Evolutionary conservation across 2,113 vertebrate species (phyloP).

Genomic region (Oncorhynchus clarkii): DNA sequence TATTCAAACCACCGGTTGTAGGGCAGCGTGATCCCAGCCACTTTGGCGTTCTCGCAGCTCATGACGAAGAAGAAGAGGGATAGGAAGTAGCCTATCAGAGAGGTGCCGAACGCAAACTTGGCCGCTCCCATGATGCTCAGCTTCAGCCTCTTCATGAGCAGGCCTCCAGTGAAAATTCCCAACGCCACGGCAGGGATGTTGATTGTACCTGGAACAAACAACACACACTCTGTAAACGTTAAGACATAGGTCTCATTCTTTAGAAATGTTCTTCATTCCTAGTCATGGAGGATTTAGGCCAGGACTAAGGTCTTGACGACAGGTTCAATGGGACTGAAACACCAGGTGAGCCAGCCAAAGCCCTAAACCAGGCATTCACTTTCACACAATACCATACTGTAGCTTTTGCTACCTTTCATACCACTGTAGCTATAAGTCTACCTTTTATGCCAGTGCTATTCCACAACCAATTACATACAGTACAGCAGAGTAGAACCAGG

Average conservation of each 20-base stretch:
- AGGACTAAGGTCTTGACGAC: too few relatives aligned
- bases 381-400: too few relatives aligned
- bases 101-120: conserved; percentile 75
- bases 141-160: conserved; percentile 91
- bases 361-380: too few relatives aligned
- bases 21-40: conserved; percentile 87
- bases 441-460: too few relatives aligned
- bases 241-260: background rate
- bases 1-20: conserved; percentile 81
- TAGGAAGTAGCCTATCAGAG: conserved; percentile 77
- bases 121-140: conserved; percentile 82
- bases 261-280: too few relatives aligned
- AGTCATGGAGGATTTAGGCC: too few relatives aligned
- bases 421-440: too few relatives aligned
- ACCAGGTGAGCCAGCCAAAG: too few relatives aligned
- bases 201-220: conserved; percentile 77
- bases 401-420: too few relatives aligned
- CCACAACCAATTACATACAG: background rate
- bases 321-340: too few relatives aligned
- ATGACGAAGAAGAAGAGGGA: conserved; percentile 75
- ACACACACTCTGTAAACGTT: background rate
- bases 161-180: conserved; percentile 88
- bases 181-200: conserved; percentile 84
- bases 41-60: conserved; percentile 81
- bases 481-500: conserved; percentile 27